phyloP scores from a whole-genome alignment of 1,140 invertebrate genomes.

The Drosophila arizonae region DNA sequence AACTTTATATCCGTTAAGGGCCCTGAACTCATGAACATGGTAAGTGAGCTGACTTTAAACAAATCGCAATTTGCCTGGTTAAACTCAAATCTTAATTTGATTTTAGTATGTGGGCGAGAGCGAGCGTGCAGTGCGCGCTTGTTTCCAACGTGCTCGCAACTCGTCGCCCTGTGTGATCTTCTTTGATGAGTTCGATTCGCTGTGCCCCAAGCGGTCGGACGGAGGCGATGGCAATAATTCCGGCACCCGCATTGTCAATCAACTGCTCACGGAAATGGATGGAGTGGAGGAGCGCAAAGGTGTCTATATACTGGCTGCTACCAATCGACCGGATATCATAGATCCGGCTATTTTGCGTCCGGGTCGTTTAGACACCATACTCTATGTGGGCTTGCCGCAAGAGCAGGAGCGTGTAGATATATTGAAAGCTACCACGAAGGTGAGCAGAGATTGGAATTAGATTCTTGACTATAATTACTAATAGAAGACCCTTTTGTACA shows the following conservation, averaged over 20 bases:
- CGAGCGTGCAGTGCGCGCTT: conserved; percentile 96
- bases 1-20: conserved; percentile 99
- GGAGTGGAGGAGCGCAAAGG: conserved; percentile 94
- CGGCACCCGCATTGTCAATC: conserved; percentile 95
- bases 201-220: conserved; percentile 95
- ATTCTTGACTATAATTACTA: background rate
- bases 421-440: conserved; percentile 94
- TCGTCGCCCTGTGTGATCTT: conserved; percentile 99
- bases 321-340: conserved; percentile 98
- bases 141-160: conserved; percentile 96
- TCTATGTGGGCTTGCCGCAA: conserved; percentile 96
- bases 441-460: conserved; percentile 69
- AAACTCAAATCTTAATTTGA: background rate
- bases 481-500: conserved; percentile 3
- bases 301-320: conserved; percentile 97
- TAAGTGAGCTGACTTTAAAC: conserved; percentile 63
- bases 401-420: conserved; percentile 93
- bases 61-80: background rate
- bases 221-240: conserved; percentile 88
- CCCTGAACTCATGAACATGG: conserved; percentile 98
- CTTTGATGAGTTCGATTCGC: conserved; percentile 99
- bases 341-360: conserved; percentile 98
- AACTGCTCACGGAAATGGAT: conserved; percentile 99
- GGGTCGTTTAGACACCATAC: conserved; percentile 95
- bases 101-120: conserved; percentile 98